These are phyloP conservation scores for Azemiops feae DNA, from an alignment of 2,113 vertebrate species.

Conservation along the genomic window DNA sequence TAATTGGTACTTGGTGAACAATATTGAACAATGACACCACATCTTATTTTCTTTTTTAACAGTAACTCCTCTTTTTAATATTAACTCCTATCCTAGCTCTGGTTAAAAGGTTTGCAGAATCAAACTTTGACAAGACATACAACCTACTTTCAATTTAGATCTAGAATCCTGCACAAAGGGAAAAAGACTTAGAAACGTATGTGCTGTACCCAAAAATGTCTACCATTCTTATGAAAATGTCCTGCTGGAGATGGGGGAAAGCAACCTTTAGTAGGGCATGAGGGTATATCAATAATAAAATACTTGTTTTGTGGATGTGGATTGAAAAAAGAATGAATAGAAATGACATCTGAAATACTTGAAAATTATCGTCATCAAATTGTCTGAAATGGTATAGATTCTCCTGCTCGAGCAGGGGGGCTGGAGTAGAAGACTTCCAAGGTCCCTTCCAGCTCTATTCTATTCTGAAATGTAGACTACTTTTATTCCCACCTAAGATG, in stretches of 20 bases:
- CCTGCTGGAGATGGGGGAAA: neutral
- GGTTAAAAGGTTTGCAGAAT: neutral
- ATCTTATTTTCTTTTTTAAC: neutral
- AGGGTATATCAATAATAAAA: neutral
- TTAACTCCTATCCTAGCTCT: neutral
- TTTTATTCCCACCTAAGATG: neutral
- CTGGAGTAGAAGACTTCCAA: too few relatives aligned
- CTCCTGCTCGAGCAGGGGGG: too few relatives aligned
- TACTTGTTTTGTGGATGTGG: neutral
- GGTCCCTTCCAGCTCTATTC: too few relatives aligned
- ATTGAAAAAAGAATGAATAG: neutral
- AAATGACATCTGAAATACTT: neutral
- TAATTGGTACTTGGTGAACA: neutral
- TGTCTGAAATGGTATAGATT: too few relatives aligned
- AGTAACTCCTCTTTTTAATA: neutral
- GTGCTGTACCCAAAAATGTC: neutral
- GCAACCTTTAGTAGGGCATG: neutral
- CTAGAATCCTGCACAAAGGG: neutral
- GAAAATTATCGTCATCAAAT: neutral
- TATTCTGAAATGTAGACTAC: neutral
- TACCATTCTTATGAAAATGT: neutral
- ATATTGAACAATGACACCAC: neutral
- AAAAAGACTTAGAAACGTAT: neutral
- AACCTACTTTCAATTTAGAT: neutral
- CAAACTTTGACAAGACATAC: fast-evolving